Percentiles rank a stretch among this genome's conserved stretches.
These are phyloP conservation scores for Mionectes olivaceus DNA, from an alignment of 2,797 vertebrate species.

Conservation along the genomic window DNA sequence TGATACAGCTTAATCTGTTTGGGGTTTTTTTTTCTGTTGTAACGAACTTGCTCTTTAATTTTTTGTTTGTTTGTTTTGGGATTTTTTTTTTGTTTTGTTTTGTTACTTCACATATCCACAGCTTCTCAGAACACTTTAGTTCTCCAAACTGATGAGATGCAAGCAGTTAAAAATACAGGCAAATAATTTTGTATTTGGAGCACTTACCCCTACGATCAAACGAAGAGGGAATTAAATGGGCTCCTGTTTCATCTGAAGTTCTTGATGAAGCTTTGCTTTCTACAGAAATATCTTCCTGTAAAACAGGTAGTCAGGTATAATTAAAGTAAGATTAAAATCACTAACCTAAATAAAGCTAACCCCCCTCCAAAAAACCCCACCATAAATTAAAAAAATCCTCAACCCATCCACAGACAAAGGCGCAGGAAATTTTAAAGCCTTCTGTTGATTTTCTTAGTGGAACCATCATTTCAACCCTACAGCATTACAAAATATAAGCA, in stretches of 20 bases:
- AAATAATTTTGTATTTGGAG: background rate
- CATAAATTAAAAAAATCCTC: background rate
- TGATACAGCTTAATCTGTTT: fast-evolving
- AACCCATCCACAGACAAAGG: background rate
- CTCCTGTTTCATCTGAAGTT: background rate
- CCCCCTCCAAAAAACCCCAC: background rate
- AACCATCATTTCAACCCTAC: background rate
- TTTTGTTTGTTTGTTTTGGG: background rate
- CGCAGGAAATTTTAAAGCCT: background rate
- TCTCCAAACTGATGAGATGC: background rate
- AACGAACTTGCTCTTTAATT: background rate
- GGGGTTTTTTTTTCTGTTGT: background rate
- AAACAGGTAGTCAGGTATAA: background rate
- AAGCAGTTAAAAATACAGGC: background rate
- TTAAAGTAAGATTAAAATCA: background rate
- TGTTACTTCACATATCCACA: background rate
- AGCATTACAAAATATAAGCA: background rate
- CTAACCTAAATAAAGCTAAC: background rate
- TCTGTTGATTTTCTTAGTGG: background rate
- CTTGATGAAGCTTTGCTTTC: slow-evolving; percentile 22
- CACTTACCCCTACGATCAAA: slow-evolving; percentile 63
- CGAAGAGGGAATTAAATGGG: slow-evolving; percentile 7
- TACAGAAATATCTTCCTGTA: slow-evolving; percentile 49
- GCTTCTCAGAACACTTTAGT: background rate
- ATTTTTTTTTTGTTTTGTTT: background rate